Evolutionary conservation across 35 echinoderm and acorn worm genomes (phyloP), one percentile per base, ranked within the genome.

Genomic region (Apostichopus japonicus): DNA sequence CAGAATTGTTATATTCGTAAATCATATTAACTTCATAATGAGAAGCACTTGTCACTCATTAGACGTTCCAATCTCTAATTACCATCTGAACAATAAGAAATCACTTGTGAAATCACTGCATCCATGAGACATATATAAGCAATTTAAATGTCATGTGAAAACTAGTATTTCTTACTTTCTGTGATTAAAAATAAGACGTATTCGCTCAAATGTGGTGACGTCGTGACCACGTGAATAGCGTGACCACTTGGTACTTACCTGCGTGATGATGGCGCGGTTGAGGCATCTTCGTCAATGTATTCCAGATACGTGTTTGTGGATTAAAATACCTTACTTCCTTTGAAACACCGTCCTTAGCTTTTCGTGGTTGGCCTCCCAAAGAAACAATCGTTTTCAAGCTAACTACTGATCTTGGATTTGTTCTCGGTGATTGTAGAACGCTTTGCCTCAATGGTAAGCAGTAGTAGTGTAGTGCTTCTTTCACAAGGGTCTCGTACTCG

Each of bases 391-490:
- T 96, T 10, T 92, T 88, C 13, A 96, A 25, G 15, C 79, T 90
- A n/a, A 92, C 58, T 53, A 92, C 67, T 10, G 97, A 96, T 77
- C 97, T 86, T 2, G 97, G 97, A 53, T 77, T 93, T 6, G 97
- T 99, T 44, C 97, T 77, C 6, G 79, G 83, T 15, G 93, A 96
- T 71, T 99, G 97, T 16, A 99, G 24, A 56, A 99, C 83, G 56
- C 95, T 95, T 71, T 99, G 97, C 24, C 97, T 72, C 19, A 94
- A 88, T 9, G 97, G 97, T 17, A 99, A 90, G 61, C 95, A 99
- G 88, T 99, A 92, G 82, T 99, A 99, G 54, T 96, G 97, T 4
- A 99, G 83, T 53, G 97, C 97, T 72, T 99, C 97, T 56, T 96
- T 95, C 6, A 99, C 87, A n/a, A 99, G 78, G 10, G 59, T 83